These are phyloP conservation scores for Lepidothrix coronata DNA, from an alignment of 2,113 vertebrate species.

Conservation along the genomic window DNA sequence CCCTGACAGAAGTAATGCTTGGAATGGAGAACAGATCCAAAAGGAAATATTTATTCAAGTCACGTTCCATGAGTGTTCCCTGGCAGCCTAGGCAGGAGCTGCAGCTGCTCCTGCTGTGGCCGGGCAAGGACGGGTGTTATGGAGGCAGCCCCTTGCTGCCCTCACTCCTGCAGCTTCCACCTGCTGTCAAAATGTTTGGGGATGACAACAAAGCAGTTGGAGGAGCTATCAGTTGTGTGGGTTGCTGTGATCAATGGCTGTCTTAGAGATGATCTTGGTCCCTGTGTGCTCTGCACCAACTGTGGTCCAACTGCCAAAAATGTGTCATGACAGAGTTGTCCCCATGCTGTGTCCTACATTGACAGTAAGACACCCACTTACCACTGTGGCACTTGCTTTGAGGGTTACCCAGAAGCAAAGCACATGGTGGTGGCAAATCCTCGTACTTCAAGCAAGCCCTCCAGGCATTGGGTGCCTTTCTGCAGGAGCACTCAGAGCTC, in stretches of 20 bases:
- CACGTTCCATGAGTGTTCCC: rapidly evolving
- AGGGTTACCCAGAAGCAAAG: not conserved
- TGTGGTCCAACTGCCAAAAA: not conserved
- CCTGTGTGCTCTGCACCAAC: not conserved
- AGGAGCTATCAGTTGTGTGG: not conserved
- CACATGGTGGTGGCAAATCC: not conserved
- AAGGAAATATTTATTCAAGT: not conserved
- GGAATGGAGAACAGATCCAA: not conserved
- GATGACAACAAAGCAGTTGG: not conserved
- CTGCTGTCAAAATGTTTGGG: not conserved
- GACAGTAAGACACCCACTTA: not conserved
- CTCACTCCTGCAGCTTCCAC: rapidly evolving
- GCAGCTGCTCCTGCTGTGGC: rapidly evolving
- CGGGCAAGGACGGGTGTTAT: rapidly evolving
- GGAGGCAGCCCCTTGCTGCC: rapidly evolving
- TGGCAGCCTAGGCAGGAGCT: rapidly evolving
- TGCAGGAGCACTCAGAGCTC: not conserved
- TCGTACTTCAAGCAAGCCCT: not conserved
- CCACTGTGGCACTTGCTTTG: not conserved
- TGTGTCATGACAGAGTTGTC: rapidly evolving
- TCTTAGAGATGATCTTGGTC: not conserved
- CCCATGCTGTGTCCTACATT: not conserved
- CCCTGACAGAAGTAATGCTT: not conserved
- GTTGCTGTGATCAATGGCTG: not conserved
- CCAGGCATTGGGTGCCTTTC: not conserved